These are phyloP conservation scores for Otocyon megalotis DNA, from an alignment of 2,113 vertebrate genomes.

Conservation along the genomic window DNA sequence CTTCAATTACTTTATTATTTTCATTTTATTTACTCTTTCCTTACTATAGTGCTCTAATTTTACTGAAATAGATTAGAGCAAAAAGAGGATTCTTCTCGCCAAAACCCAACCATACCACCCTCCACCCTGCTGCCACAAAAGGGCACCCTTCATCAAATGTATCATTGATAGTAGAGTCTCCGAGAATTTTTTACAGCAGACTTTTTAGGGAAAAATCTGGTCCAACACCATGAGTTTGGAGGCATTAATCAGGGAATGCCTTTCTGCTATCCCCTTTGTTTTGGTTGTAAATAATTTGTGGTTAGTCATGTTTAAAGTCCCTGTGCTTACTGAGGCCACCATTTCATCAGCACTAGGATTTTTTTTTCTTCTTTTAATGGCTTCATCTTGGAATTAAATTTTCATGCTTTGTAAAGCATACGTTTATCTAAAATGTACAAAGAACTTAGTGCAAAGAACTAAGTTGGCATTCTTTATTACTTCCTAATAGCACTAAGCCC, in stretches of 20 bases:
- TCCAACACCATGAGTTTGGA: background rate
- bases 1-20: background rate
- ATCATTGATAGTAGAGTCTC: background rate
- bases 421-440: background rate
- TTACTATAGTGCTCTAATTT: slow-evolving; percentile 9
- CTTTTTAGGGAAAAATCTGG: background rate
- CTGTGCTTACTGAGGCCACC: background rate
- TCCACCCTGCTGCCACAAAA: background rate
- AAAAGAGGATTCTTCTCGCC: background rate
- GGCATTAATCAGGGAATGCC: background rate
- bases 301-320: background rate
- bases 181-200: background rate
- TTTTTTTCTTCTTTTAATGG: background rate
- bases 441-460: background rate
- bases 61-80: background rate
- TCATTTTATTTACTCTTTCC: background rate
- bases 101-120: background rate
- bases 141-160: background rate
- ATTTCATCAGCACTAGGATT: background rate
- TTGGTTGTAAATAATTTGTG: background rate
- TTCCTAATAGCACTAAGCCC: background rate
- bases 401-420: background rate
- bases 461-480: background rate
- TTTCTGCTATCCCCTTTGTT: background rate
- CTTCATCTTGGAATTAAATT: slow-evolving; percentile 1